Conservation (phyloP, 2,888 invertebrate genomes). For the Idaea dimidiata region DNA sequence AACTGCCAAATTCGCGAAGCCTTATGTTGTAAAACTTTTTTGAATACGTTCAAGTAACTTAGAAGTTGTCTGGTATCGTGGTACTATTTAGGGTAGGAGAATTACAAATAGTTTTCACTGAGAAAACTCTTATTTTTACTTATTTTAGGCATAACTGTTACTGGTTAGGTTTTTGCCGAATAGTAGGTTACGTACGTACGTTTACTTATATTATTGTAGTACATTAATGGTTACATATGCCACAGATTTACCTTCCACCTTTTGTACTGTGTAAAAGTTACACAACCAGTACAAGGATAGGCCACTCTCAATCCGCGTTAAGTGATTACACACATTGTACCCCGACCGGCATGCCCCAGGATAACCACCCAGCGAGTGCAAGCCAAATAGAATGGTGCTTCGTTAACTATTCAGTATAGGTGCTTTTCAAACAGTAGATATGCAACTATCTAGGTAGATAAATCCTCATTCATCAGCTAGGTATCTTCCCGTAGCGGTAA, state of each 20-base stretch:
- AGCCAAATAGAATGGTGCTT: conserved; percentile 18
- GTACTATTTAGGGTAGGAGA: conserved; percentile 3
- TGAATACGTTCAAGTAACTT: background rate
- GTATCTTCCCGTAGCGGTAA: too few relatives aligned
- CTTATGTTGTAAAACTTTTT: conserved; percentile 5
- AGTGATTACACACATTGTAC: conserved; percentile 12
- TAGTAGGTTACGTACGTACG: too few relatives aligned
- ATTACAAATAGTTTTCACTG: background rate
- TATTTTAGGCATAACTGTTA: background rate
- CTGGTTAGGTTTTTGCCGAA: too few relatives aligned
- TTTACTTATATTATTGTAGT: background rate
- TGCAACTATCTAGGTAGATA: conserved; percentile 5
- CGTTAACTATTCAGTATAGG: conserved; percentile 17
- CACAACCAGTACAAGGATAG: too few relatives aligned
- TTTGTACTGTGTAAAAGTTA: conserved; percentile 3
- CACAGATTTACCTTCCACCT: background rate
- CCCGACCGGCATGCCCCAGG: background rate
- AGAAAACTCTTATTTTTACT: background rate
- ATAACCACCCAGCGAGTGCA: conserved; percentile 6
- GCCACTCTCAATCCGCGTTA: conserved; percentile 7
- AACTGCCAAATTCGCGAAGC: conserved; percentile 7
- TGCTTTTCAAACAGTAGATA: conserved; percentile 4
- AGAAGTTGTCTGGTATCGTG: background rate
- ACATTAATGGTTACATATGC: background rate
- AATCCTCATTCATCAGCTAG: too few relatives aligned